A percentile compares a stretch with the other conserved stretches of the same genome.
phyloP scores from a whole-genome alignment of 2,797 vertebrate genomes.

The Schizopygopsis malacanthus region DNA sequence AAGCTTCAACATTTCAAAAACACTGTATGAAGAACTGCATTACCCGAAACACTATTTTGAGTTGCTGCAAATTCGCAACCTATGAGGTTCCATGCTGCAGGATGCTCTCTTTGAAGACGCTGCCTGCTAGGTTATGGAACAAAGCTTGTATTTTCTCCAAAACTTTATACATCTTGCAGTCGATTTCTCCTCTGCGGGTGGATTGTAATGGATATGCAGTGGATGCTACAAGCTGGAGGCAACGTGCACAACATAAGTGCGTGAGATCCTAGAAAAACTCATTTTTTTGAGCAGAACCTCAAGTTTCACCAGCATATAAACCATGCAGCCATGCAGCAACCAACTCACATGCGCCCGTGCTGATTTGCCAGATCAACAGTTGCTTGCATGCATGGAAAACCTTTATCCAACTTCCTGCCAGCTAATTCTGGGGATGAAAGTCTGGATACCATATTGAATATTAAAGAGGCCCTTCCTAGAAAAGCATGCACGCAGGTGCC shows the following conservation, averaged over 20 bases:
- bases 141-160: constrained; percentile 3
- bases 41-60: not conserved
- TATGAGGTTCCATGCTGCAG: not conserved
- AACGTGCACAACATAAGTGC: constrained; percentile 25
- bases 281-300: too few relatives aligned
- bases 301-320: constrained; percentile 34
- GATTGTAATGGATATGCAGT: constrained; percentile 37
- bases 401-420: constrained; percentile 7
- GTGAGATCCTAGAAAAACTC: not conserved
- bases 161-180: not conserved
- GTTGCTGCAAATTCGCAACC: not conserved
- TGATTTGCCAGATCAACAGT: constrained; percentile 28
- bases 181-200: constrained; percentile 22
- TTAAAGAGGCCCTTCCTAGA: not conserved
- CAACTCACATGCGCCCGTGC: not conserved
- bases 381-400: constrained; percentile 17
- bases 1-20: not conserved
- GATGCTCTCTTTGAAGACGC: not conserved
- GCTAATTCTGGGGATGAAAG: constrained; percentile 4
- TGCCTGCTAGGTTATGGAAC: not conserved
- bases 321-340: constrained; percentile 35
- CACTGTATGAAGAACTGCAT: not conserved
- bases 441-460: constrained; percentile 17
- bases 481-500: not conserved
- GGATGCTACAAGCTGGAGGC: constrained; percentile 34